Conservation (phyloP, 2,888 invertebrate species). For the Dysmachus trigonus region DNA sequence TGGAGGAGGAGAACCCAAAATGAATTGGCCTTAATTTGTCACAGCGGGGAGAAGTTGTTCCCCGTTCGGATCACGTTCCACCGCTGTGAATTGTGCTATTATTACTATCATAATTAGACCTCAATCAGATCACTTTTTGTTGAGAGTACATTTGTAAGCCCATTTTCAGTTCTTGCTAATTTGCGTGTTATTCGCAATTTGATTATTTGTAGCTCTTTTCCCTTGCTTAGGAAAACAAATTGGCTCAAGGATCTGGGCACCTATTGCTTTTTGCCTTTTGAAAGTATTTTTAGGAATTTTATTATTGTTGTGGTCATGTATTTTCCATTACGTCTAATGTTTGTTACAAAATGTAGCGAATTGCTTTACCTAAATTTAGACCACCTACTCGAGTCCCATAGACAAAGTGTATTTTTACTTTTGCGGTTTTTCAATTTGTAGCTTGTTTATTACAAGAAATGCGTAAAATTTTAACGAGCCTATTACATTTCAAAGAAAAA, state of each 20-base stretch:
- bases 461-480: not conserved
- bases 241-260: not conserved
- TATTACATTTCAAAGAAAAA: not conserved
- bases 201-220: not conserved
- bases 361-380: not conserved
- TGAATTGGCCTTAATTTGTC: not conserved
- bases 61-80: not conserved
- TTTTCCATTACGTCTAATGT: not conserved
- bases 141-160: not conserved
- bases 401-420: not conserved
- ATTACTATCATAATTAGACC: not conserved
- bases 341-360: not conserved
- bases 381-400: not conserved
- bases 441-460: not conserved
- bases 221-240: not conserved
- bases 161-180: not conserved
- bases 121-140: not conserved
- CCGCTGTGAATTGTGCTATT: not conserved
- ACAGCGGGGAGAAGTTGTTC: not conserved
- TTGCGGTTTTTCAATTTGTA: not conserved
- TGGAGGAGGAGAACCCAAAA: not conserved
- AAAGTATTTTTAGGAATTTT: not conserved
- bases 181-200: not conserved
- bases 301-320: not conserved
- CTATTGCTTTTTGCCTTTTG: not conserved